These are phyloP conservation scores for Cygnus olor DNA, from an alignment of 2,797 vertebrate species.

Conservation along the genomic window DNA sequence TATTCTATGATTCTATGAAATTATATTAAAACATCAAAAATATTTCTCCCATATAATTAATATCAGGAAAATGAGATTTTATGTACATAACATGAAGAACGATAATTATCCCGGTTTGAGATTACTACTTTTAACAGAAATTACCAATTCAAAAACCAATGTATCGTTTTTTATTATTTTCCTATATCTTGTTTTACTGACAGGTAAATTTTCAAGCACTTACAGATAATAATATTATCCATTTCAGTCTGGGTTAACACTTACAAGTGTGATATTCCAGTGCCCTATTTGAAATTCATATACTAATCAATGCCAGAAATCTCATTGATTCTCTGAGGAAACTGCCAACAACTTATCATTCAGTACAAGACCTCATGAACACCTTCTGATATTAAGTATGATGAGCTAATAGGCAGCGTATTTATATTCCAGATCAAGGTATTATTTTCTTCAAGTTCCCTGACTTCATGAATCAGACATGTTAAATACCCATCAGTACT, in stretches of 20 bases:
- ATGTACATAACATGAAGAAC: not conserved
- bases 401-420: not conserved
- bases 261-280: not conserved
- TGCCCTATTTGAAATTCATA: not conserved
- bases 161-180: not conserved
- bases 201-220: not conserved
- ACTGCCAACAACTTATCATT: not conserved
- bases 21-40: not conserved
- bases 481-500: not conserved
- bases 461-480: not conserved
- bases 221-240: not conserved
- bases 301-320: not conserved
- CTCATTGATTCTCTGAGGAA: constrained; percentile 12
- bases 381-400: not conserved
- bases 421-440: not conserved
- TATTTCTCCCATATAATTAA: not conserved
- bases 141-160: not conserved
- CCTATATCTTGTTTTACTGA: not conserved
- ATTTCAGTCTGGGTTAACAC: not conserved
- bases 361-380: not conserved
- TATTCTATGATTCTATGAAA: not conserved
- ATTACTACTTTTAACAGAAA: not conserved
- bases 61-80: not conserved
- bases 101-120: not conserved
- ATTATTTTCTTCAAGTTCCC: not conserved